Evolutionary conservation across 2,888 invertebrate species (phyloP), one percentile per base, ranked within the genome.

Genomic region (Clistopyga incitator): DNA sequence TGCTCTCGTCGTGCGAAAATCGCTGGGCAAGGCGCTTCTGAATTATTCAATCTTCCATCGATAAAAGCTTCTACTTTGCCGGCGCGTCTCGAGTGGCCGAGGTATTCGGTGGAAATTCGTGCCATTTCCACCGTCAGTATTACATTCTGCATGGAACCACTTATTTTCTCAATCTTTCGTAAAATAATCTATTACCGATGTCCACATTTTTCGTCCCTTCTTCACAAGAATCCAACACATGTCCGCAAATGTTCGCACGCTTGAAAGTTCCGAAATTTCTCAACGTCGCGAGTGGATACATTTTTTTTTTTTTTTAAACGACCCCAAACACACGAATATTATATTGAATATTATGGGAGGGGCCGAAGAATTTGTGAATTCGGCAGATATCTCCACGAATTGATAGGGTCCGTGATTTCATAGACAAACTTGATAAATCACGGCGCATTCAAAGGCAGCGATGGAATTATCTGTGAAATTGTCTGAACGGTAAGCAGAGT

Each of bases 1-100:
- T 64, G 78, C 86, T 86, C 86, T 88, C 87, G 77, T 78, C 86
- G 88, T 86, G 88, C 85, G 89, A 89, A 90, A 90, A 90, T 90
- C 89, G 89, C 88, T 88, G 87, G 88, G 87, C 88, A 89, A 89
- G 90, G 87, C 86, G 90, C 87, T 88, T 88, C 85, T 90, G 91
- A 90, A 90, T 90, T 90, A 90, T 90, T 90, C 91, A 90, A 89
- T 90, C 88, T 88, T 86, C 84, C 86, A 87, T 88, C 90, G 90
- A 90, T 88, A 87, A 88, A 88, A 89, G 87, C 88, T 86, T 87
- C 87, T 82, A 85, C 86, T 84, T 86, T 82, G 65, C 74, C 76
- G 79, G 52, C 42, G 54, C 72, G 67, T 78, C 78, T 29, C 29
- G 34, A 56, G 77, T 47, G 54, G 72, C n/a, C 38, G 23, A 50